Base-by-base conservation (phyloP, 2,888 invertebrate genomes). In the Hemicrepidius hirtus region DNA sequence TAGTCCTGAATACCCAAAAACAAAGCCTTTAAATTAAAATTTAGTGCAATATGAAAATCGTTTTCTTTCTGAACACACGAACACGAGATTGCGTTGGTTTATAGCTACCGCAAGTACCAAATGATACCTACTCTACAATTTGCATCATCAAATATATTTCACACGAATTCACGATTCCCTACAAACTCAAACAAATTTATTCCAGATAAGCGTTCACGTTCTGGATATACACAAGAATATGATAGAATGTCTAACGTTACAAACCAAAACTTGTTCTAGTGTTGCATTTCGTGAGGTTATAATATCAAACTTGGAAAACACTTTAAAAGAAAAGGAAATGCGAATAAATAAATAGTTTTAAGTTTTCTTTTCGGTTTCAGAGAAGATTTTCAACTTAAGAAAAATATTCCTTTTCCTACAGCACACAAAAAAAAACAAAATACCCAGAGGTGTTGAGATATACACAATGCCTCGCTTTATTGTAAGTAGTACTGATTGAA, bases 181-280 rank as follows among this genome's bases (percentile, higher is more conserved):
- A 3, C 5, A 40, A 24, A 40, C n/a, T 2, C 16, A 46, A 10
- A 46, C 20, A 18, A 46, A 46, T 0, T 18, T 46, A 18, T 7
- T 6, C 10, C 16, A 32, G 32, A 32, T 32, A 32, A 32, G 18
- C 20, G 18, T 46, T 18, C 13, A 46, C 46, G 16, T 46, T 46
- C 20, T n/a, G 12, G 28, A 37, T n/a, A 37, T 57, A 57, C 37
- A 57, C 37, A 57, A 18, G 57, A 16, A n/a, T 16, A 37, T n/a
- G 57, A 57, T 57, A 57, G 37, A 57, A 57, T 37, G 57, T 28
- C 37, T 57, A 12, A 18, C 6, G 9, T 13, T 37, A 37, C 6
- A 37, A 20, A 37, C n/a, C 20, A 6, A 13, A 57, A 57, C 20
- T 57, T 57, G 13, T 13, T 37, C 4, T 20, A 37, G 37, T 35